phyloP scores from a whole-genome alignment of 2,113 vertebrate genomes.

The Murina feae region DNA sequence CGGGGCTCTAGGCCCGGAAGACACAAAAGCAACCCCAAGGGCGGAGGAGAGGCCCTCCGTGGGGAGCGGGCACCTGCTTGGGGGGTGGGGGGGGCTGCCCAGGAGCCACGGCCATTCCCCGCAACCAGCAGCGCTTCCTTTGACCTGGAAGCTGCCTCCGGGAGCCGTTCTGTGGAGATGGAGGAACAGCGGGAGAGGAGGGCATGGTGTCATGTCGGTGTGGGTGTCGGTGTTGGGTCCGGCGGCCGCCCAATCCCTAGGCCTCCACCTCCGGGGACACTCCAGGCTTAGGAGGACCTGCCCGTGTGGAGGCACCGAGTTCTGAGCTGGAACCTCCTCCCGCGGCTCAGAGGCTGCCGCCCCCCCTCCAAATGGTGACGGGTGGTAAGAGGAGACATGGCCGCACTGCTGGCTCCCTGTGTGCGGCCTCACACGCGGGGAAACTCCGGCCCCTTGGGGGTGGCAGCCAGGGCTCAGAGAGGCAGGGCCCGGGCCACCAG shows the following conservation, averaged over 20 bases:
- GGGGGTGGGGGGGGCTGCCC: fast-evolving
- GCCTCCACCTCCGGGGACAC: fast-evolving
- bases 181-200: background rate
- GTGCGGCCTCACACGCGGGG: fast-evolving
- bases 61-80: fast-evolving
- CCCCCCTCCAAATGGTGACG: fast-evolving
- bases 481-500: fast-evolving
- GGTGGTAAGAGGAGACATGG: fast-evolving
- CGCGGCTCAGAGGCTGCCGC: fast-evolving
- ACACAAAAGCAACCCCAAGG: fast-evolving
- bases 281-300: background rate
- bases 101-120: fast-evolving
- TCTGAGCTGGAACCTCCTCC: fast-evolving
- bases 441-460: fast-evolving
- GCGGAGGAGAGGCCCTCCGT: fast-evolving
- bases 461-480: background rate
- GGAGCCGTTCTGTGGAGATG: fast-evolving
- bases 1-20: too few relatives aligned
- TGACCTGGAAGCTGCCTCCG: background rate
- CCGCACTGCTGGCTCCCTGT: fast-evolving
- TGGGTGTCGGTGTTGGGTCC: too few relatives aligned
- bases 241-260: fast-evolving
- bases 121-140: background rate
- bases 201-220: fast-evolving
- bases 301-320: fast-evolving